phyloP scores from a whole-genome alignment of 2,797 vertebrate species.

The Aselliscus stoliczkanus region DNA sequence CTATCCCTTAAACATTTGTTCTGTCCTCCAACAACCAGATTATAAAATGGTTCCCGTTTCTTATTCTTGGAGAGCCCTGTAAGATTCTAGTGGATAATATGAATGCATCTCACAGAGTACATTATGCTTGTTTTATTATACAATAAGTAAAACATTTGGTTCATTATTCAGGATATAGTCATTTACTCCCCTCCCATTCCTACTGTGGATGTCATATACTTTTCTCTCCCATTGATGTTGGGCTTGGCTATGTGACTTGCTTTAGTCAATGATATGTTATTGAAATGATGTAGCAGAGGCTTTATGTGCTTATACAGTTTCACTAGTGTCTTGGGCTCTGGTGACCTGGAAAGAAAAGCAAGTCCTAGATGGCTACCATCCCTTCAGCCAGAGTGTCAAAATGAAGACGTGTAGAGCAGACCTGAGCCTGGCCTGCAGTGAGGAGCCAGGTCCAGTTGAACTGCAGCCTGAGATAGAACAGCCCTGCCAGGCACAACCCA shows the following conservation, averaged over 20 bases:
- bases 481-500: not conserved
- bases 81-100: not conserved
- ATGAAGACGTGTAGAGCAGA: not conserved
- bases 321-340: not conserved
- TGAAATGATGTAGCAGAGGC: not conserved
- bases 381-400: not conserved
- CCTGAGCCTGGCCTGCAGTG: not conserved
- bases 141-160: not conserved
- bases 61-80: not conserved
- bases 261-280: not conserved
- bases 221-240: not conserved
- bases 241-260: not conserved
- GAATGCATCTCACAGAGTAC: not conserved
- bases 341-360: not conserved
- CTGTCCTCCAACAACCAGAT: not conserved
- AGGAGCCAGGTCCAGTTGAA: not conserved
- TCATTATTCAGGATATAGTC: not conserved
- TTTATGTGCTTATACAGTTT: not conserved
- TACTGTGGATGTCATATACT: not conserved
- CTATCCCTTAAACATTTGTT: not conserved
- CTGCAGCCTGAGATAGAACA: not conserved
- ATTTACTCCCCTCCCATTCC: not conserved
- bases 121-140: not conserved
- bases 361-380: not conserved
- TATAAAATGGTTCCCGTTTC: not conserved